Evolutionary conservation across 2,113 vertebrate genomes (phyloP), one percentile per base, ranked within the genome.

Genomic region (Ochotona curzoniae): DNA sequence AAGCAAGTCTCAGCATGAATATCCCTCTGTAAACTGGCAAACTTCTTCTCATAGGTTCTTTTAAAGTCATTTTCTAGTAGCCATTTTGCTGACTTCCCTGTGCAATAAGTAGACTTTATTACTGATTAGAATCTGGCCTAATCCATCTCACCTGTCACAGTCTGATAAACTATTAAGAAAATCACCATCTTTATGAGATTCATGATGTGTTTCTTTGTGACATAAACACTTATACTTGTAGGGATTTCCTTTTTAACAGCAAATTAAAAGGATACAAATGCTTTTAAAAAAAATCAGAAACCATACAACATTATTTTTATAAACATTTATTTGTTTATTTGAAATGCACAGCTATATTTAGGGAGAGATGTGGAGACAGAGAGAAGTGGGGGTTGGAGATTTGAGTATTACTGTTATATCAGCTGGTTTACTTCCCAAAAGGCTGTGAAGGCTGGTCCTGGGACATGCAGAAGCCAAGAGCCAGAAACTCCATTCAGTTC

Each of bases 1-100:
- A 18, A 54, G 64, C 70, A 70, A 60, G 54, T 94, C 89, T 94
- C 74, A 83, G 74, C 35, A 67, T 81, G 87, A 87, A 85, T 63
- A 95, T 54, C 80, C 70, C 64, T 93, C 90, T 23, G 25, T 76
- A 94, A 64, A 82, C 67, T 70, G 51, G 14, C 44, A 75, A 61
- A 8, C n/a, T 89, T 93, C 35, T 17, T 88, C 93, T 94, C 35
- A 38, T n/a, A 8, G 28, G 60, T 88, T 93, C 85, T 93, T 73
- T 78, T 85, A 25, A 64, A 84, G 47, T 66, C 54, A 64, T 87
- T 96, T 95, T 92, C 25, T 73, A 38, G 61, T 47, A 94, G 10
- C 35, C 44, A 51, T 57, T 21, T 67, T 92, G 75, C 57, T 95
- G 83, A 75, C 54, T 94, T 93, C 28, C 70, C 66, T 76, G 21